Evolutionary conservation across 2,797 vertebrate genomes (phyloP).

Genomic region (Gila robusta): DNA sequence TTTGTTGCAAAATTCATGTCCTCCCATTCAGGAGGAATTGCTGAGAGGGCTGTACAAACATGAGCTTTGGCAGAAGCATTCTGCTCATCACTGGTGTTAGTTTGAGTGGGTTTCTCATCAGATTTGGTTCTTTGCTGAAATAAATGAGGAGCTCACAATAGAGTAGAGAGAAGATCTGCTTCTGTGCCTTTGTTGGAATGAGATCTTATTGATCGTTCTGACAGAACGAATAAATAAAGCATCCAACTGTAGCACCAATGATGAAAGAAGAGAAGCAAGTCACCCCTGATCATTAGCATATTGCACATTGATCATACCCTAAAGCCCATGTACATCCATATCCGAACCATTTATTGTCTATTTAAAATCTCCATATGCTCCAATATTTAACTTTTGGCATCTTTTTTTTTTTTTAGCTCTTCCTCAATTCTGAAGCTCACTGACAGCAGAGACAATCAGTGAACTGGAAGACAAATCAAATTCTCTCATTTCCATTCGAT

Average conservation of each 20-base stretch:
- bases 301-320: constrained; percentile 70
- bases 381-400: constrained; percentile 12
- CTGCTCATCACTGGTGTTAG: constrained; percentile 35
- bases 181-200: constrained; percentile 66
- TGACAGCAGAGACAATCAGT: neutral
- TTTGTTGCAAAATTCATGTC: neutral
- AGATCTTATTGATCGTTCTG: constrained; percentile 76
- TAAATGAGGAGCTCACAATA: constrained; percentile 51
- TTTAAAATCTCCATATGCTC: constrained; percentile 67
- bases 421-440: neutral
- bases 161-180: constrained; percentile 41
- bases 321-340: constrained; percentile 70
- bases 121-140: constrained; percentile 29
- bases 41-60: neutral
- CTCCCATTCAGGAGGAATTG: neutral
- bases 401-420: neutral
- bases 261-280: constrained; percentile 54
- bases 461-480: neutral
- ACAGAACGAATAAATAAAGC: constrained; percentile 73
- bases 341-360: constrained; percentile 62
- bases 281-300: constrained; percentile 72
- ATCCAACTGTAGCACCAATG: constrained; percentile 46
- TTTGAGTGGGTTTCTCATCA: constrained; percentile 34
- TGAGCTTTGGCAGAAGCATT: constrained; percentile 14
- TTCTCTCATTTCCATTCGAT: neutral